phyloP scores from a whole-genome alignment of 2,113 vertebrate species.

The Chamaetylas fuelleborni region DNA sequence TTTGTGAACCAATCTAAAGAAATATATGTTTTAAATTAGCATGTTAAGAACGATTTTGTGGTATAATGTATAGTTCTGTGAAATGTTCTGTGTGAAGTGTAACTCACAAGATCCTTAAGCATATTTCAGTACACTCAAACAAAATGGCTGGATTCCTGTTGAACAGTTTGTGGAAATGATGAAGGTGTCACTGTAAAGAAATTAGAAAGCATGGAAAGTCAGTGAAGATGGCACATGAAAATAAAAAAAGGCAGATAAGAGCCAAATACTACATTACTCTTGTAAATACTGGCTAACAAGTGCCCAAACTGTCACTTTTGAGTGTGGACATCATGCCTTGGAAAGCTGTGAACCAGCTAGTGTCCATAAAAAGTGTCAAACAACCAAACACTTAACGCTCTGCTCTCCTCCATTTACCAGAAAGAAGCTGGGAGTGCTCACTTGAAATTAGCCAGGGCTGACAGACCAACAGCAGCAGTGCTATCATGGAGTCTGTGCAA shows the following conservation, averaged over 20 bases:
- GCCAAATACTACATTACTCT: not conserved
- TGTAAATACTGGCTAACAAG: not conserved
- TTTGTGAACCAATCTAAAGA: constrained; percentile 47
- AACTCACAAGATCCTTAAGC: not conserved
- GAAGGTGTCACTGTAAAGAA: not conserved
- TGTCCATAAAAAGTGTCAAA: not conserved
- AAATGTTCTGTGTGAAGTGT: not conserved
- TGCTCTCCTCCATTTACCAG: not conserved
- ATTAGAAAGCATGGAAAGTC: not conserved
- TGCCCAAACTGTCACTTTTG: not conserved
- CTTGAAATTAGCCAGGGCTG: not conserved
- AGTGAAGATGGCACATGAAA: not conserved
- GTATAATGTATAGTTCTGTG: not conserved
- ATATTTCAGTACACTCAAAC: not conserved
- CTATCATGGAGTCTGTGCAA: not conserved
- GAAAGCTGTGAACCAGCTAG: not conserved
- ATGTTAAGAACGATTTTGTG: constrained; percentile 20
- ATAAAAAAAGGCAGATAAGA: not conserved
- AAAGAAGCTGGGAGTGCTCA: not conserved
- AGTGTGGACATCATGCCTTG: not conserved
- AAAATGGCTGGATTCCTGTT: not conserved
- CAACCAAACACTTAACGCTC: not conserved
- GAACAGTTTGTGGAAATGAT: not conserved
- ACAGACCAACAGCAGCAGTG: not conserved
- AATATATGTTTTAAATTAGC: constrained; percentile 61